Conservation (phyloP, 1,140 invertebrate species). For the Drosophila arizonae region DNA sequence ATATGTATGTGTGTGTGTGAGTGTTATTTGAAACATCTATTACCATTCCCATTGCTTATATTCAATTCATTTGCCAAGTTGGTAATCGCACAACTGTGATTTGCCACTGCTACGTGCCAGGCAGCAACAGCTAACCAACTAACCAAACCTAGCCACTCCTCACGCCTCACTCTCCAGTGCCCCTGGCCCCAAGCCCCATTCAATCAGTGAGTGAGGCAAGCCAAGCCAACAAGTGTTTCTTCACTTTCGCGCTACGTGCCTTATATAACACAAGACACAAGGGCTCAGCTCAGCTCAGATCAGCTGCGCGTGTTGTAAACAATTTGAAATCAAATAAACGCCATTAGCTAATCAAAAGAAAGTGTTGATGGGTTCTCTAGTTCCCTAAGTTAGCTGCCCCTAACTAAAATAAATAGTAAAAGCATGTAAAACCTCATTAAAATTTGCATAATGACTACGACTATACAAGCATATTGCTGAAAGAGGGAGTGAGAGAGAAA, state of each 20-base stretch:
- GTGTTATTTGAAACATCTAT: constrained; percentile 17
- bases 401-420: neutral
- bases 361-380: constrained; percentile 1
- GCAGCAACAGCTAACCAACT: constrained; percentile 15
- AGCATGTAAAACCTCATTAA: neutral
- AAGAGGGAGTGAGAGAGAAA: neutral
- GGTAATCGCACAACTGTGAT: constrained; percentile 64
- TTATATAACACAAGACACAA: constrained; percentile 10
- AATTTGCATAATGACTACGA: neutral
- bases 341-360: constrained; percentile 76
- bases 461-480: neutral
- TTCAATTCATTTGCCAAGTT: constrained; percentile 65
- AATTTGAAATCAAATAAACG: constrained; percentile 69
- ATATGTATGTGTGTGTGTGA: neutral
- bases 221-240: constrained; percentile 43
- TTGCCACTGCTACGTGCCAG: constrained; percentile 33
- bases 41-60: constrained; percentile 41
- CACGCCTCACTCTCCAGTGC: constrained; percentile 1
- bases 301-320: constrained; percentile 53
- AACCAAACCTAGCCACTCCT: neutral
- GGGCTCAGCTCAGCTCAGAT: neutral
- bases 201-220: constrained; percentile 1
- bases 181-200: neutral
- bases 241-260: constrained; percentile 34
- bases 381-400: neutral